Percentiles rank a stretch among this genome's conserved stretches.
Evolutionary conservation across 2,888 invertebrate species (phyloP).

Genomic region (Scelioninae gen. 1): DNA sequence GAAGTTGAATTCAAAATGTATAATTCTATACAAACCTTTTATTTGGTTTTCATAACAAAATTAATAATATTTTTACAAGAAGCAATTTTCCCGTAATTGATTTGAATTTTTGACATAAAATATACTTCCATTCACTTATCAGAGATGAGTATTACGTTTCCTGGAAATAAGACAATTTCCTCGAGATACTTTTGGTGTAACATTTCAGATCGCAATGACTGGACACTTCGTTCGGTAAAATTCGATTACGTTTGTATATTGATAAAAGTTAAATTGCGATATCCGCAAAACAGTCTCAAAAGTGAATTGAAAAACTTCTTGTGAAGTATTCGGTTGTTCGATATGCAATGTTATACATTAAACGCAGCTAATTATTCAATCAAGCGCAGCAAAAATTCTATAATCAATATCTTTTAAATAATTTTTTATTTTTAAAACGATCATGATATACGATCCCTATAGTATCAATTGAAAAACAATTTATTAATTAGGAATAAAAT

Average conservation of each 20-base stretch:
- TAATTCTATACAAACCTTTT: no score
- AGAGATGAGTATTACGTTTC: background rate
- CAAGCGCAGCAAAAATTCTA: no score
- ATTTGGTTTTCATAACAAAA: no score
- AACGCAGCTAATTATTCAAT: slow-evolving; percentile 42
- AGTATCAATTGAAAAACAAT: background rate
- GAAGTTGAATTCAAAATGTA: no score
- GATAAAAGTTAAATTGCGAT: slow-evolving; percentile 59
- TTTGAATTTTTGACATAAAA: slow-evolving; percentile 8
- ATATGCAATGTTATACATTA: slow-evolving; percentile 64
- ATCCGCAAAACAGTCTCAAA: slow-evolving; percentile 64
- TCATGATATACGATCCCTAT: background rate
- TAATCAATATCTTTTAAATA: no score
- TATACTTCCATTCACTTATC: background rate
- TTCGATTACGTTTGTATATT: slow-evolving; percentile 41
- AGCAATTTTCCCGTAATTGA: no score
- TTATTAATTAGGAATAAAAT: background rate
- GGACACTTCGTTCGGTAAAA: slow-evolving; percentile 43
- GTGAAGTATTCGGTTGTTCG: slow-evolving; percentile 54
- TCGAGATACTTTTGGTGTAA: slow-evolving; percentile 1
- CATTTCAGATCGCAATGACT: slow-evolving; percentile 46
- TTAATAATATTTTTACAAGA: no score
- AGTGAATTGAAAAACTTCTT: slow-evolving; percentile 63
- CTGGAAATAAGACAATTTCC: slow-evolving; percentile 10
- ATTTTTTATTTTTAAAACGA: background rate